These are phyloP conservation scores for Caretta caretta DNA, from an alignment of 2,113 vertebrate genomes.

Conservation along the genomic window DNA sequence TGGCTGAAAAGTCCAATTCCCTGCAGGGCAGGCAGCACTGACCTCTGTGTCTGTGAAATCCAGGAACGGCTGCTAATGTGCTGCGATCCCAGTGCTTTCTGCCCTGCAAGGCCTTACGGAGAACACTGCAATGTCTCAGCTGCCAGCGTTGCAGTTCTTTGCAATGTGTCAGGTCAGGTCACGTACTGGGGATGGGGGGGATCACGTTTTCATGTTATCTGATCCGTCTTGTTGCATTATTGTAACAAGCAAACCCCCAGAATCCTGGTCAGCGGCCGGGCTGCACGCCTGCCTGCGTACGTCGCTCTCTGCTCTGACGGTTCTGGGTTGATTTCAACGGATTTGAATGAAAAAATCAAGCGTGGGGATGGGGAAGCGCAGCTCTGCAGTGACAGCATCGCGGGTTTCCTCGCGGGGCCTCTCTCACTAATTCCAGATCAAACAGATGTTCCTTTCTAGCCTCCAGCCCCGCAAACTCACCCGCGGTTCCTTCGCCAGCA, in stretches of 20 bases:
- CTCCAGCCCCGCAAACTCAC: background rate
- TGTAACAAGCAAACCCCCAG: conserved; percentile 34
- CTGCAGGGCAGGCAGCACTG: conserved; percentile 38
- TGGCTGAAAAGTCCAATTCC: conserved; percentile 71
- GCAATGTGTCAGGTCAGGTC: conserved; percentile 1
- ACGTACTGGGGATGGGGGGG: background rate
- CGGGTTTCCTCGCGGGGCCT: background rate
- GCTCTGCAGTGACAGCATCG: background rate
- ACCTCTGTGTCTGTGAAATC: conserved; percentile 57
- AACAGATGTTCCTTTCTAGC: background rate
- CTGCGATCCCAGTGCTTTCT: background rate
- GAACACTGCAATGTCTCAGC: conserved; percentile 29
- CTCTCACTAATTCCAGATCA: background rate
- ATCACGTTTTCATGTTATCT: conserved; percentile 42
- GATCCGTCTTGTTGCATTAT: conserved; percentile 51
- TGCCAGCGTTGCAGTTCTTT: conserved; percentile 50
- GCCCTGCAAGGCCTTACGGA: background rate
- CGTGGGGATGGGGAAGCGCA: background rate
- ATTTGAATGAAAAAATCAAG: no score
- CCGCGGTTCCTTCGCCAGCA: background rate
- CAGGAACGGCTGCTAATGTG: conserved; percentile 37
- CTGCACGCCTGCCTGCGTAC: background rate
- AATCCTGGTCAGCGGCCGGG: background rate
- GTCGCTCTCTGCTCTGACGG: background rate
- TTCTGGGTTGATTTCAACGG: conserved; percentile 7